Conservation (phyloP, 2,888 invertebrate species). For the Nemurella pictetii region DNA sequence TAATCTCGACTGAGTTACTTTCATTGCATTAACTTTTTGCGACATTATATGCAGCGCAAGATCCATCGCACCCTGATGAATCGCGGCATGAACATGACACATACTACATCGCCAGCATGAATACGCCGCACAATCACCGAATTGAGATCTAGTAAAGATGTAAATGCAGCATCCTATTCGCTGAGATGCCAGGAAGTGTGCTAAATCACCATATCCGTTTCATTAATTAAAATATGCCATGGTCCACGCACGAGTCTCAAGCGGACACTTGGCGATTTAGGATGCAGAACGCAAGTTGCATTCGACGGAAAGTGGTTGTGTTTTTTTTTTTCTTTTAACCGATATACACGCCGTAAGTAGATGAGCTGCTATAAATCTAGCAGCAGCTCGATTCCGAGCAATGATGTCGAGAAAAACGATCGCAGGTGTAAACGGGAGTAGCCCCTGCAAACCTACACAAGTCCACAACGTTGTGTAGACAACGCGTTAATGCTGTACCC, state of each 20-base stretch:
- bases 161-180: constrained; percentile 13
- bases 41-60: neutral
- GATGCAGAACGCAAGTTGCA: neutral
- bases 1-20: neutral
- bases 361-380: neutral
- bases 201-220: constrained; percentile 15
- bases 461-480: neutral
- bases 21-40: neutral
- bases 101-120: neutral
- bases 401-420: constrained; percentile 8
- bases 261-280: neutral
- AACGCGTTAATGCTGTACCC: neutral
- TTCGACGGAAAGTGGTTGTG: neutral
- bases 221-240: neutral
- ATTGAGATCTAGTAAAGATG: neutral
- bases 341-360: neutral
- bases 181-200: constrained; percentile 8
- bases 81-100: neutral
- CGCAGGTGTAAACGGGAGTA: constrained; percentile 12
- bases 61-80: neutral
- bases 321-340: neutral
- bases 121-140: neutral
- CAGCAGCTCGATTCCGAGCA: neutral
- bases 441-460: neutral
- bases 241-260: neutral